Conservation (phyloP, 2,888 invertebrate genomes). For the Drosophila rellima region DNA sequence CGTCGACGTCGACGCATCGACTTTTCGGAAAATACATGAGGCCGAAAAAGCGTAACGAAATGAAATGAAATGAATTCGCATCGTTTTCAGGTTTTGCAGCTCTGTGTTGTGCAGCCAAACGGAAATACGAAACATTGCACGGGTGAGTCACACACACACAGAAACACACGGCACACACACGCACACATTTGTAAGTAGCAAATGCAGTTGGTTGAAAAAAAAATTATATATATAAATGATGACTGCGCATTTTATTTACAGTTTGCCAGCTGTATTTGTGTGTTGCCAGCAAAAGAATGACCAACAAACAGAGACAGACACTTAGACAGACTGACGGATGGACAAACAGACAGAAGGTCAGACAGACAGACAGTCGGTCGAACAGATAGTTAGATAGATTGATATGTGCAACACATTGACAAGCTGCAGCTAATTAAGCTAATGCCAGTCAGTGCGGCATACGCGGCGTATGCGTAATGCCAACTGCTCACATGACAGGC, state of each 20-base stretch:
- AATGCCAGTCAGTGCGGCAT: slow-evolving; percentile 65
- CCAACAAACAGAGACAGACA: slow-evolving; percentile 51
- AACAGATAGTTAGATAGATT: not conserved
- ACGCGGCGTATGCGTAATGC: slow-evolving; percentile 63
- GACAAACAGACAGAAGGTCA: not conserved
- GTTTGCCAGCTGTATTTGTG: slow-evolving; percentile 57
- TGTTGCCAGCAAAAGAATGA: slow-evolving; percentile 60
- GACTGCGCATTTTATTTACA: slow-evolving; percentile 79
- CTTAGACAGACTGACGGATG: not conserved
- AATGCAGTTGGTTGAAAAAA: slow-evolving; percentile 59
- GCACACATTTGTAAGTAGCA: slow-evolving; percentile 12
- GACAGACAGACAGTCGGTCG: slow-evolving; percentile 11
- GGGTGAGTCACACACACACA: slow-evolving; percentile 38
- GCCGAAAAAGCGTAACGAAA: slow-evolving; percentile 80
- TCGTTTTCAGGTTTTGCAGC: slow-evolving; percentile 59
- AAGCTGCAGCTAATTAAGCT: slow-evolving; percentile 68
- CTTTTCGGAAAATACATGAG: slow-evolving; percentile 72
- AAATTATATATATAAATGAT: slow-evolving; percentile 70
- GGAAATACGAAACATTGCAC: slow-evolving; percentile 71
- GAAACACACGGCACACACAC: slow-evolving; percentile 9
- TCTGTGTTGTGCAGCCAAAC: slow-evolving; percentile 71
- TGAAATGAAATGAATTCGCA: slow-evolving; percentile 75
- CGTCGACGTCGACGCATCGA: slow-evolving; percentile 15
- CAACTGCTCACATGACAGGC: slow-evolving; percentile 12
- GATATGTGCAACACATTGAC: slow-evolving; percentile 22